Conservation (phyloP, 1,140 invertebrate genomes). For the Bicyclus anynana region DNA sequence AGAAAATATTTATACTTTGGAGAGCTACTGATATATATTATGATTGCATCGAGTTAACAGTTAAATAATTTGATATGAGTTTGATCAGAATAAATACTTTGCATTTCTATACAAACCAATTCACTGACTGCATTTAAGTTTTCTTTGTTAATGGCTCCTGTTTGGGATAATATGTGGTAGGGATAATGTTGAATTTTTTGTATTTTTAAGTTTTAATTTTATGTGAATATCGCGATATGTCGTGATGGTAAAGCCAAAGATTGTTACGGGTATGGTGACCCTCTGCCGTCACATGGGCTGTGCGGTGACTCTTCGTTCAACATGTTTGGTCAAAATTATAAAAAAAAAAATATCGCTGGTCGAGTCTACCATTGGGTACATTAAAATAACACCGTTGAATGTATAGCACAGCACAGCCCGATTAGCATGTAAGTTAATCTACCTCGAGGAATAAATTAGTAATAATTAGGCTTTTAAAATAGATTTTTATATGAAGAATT, state of each 20-base stretch:
- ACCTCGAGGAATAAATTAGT: conserved; percentile 73
- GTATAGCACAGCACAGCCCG: conserved; percentile 48
- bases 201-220: conserved; percentile 30
- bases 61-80: neutral
- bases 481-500: conserved; percentile 74
- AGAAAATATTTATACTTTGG: too few relatives aligned
- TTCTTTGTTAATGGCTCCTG: conserved; percentile 41
- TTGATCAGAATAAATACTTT: neutral
- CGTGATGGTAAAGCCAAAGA: conserved; percentile 78
- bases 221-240: conserved; percentile 70
- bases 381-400: conserved; percentile 12
- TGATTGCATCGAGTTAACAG: too few relatives aligned
- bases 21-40: too few relatives aligned
- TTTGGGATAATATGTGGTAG: conserved; percentile 42
- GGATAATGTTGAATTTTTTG: conserved; percentile 30
- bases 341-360: conserved; percentile 20
- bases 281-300: conserved; percentile 71
- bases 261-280: conserved; percentile 77
- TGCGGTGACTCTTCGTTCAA: conserved; percentile 46
- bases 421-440: conserved; percentile 73
- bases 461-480: conserved; percentile 68
- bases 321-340: conserved; percentile 5
- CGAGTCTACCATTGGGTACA: conserved; percentile 11
- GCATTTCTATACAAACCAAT: neutral
- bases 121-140: conserved; percentile 47